Evolutionary conservation across 1,140 invertebrate species (phyloP), one percentile per base, ranked within the genome.

Genomic region (Macrotrachela quadricornifera): DNA sequence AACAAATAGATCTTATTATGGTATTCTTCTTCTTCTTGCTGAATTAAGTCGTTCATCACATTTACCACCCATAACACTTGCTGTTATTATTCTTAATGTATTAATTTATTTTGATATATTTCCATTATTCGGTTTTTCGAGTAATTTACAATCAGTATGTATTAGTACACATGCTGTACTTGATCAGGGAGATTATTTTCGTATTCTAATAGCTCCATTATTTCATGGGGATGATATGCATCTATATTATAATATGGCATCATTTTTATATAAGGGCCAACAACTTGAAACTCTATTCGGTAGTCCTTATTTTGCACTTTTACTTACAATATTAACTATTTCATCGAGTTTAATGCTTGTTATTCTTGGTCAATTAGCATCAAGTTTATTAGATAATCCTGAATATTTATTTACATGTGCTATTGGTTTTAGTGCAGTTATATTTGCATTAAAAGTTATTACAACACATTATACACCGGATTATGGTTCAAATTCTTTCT

Each of bases 181-280:
- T 15, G 67, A 73, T 36, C 61, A 70, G 16, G 64, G 63, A 50
- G 71, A 80, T 54, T 80, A 74, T 67, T 60, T 64, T 16, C 67
- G 77, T 13, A 69, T 81, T 14, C 49, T 80, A 11, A 56, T 78
- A 10, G 76, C 75, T 3, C 70, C 75, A 13, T 72, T 81, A 56
- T 78, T 77, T 62, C 79, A 81, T 68, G 77, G 70, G 1, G 74
- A 78, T 47, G 79, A 80, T 57, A 77, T 78, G 74, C 79, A 81
- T 67, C 68, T 81, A 0, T 81, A 80, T 61, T 80, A 78, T 61
- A 81, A 81, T 59, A 81, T 81, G 79, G 63, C 75, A 14, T 80
- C 79, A 1, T 75, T 80, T 41, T 63, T 80, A 10, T 63, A 76
- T 18, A 81, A 81, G 69, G 79, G 78, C 10, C 64, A 64, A 12